Percentiles rank a stretch among this genome's conserved stretches.
Conservation (phyloP, 1,140 invertebrate genomes). For the Hycleus phaleratus region DNA sequence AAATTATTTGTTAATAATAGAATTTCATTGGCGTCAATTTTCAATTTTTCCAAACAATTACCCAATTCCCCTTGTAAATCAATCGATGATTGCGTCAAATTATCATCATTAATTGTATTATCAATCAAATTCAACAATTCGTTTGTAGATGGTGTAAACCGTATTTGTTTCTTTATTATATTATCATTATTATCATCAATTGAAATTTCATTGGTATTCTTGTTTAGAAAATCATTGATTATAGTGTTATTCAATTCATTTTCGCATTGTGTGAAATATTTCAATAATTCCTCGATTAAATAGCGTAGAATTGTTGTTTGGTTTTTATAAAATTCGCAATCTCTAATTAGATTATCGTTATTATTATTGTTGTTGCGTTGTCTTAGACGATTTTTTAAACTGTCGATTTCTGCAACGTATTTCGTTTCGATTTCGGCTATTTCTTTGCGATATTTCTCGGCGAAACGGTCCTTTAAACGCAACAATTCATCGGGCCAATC, state of each 20-base stretch:
- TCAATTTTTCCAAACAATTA: conserved; percentile 55
- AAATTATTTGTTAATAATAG: conserved; percentile 50
- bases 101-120: conserved; percentile 38
- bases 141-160: conserved; percentile 60
- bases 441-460: conserved; percentile 50
- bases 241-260: conserved; percentile 68
- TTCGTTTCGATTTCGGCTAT: conserved; percentile 39
- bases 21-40: conserved; percentile 58
- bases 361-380: conserved; percentile 29
- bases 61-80: conserved; percentile 54
- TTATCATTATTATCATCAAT: conserved; percentile 17
- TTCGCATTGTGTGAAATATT: conserved; percentile 65
- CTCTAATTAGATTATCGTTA: conserved; percentile 32
- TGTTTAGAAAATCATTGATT: conserved; percentile 50
- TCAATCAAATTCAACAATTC: conserved; percentile 55
- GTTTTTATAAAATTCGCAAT: conserved; percentile 50
- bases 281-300: conserved; percentile 56
- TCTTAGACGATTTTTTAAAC: conserved; percentile 39
- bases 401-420: conserved; percentile 42
- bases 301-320: conserved; percentile 50
- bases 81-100: conserved; percentile 41
- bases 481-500: conserved; percentile 63
- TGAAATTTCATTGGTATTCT: conserved; percentile 30
- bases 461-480: conserved; percentile 58
- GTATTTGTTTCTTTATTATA: conserved; percentile 45